Evolutionary conservation across 2,113 vertebrate species (phyloP).

Genomic region (Cyphomyrus plagiostoma): DNA sequence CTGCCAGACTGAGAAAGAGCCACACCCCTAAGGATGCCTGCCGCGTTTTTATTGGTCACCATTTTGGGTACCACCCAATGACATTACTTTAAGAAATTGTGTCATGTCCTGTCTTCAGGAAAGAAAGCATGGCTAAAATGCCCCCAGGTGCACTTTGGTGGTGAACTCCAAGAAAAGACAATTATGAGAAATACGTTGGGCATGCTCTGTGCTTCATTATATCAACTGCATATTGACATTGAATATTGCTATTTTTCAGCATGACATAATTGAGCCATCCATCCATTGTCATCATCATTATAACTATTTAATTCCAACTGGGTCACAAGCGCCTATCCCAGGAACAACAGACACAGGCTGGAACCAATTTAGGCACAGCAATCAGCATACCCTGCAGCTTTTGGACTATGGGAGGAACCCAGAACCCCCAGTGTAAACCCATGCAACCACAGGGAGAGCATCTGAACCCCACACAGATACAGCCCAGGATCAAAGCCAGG

Average conservation of each 20-base stretch:
- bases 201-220: background rate
- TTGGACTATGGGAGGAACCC: too few species aligned
- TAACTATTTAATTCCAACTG: too few species aligned
- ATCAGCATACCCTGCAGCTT: too few species aligned
- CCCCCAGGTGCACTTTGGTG: background rate
- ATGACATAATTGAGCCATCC: background rate
- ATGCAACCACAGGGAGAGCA: too few species aligned
- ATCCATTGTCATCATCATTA: too few species aligned
- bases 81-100: background rate
- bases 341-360: too few species aligned
- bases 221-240: background rate
- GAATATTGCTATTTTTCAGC: background rate
- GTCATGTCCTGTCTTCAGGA: background rate
- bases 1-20: background rate
- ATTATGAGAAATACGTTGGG: background rate
- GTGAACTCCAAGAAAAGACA: background rate
- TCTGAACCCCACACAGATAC: too few species aligned
- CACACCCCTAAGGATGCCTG: background rate
- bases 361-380: too few species aligned
- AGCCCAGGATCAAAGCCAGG: too few species aligned
- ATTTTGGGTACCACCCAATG: background rate
- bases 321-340: too few species aligned
- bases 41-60: background rate
- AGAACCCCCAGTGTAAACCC: too few species aligned
- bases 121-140: background rate